Conservation (phyloP, 2,113 vertebrate genomes). For the Sula dactylatra region DNA sequence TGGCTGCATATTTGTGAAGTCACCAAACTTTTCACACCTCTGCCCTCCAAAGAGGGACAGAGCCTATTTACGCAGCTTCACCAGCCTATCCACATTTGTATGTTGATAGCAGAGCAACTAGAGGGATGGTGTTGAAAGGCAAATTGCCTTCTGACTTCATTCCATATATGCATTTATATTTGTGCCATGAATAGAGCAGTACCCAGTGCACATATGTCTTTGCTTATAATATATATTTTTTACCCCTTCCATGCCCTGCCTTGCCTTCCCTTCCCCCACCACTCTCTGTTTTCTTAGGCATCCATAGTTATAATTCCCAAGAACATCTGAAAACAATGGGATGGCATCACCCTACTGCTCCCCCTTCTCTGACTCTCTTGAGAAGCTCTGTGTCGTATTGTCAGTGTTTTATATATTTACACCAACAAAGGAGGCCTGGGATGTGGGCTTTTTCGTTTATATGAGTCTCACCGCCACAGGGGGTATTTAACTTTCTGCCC, state of each 20-base stretch:
- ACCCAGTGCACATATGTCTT: not conserved
- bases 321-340: not conserved
- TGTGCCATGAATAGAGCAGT: not conserved
- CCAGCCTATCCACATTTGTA: not conserved
- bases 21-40: conserved; percentile 22
- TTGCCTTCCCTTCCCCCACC: not conserved
- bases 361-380: not conserved
- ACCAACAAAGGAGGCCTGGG: not conserved
- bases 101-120: not conserved
- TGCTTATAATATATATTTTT: not conserved
- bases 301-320: not conserved
- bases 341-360: conserved; percentile 12
- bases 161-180: not conserved
- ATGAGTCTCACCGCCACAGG: conserved; percentile 65
- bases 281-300: not conserved
- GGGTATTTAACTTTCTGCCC: conserved; percentile 73
- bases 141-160: not conserved
- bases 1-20: not conserved
- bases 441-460: conserved; percentile 56
- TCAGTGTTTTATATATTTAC: conserved; percentile 68
- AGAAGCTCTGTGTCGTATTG: not conserved
- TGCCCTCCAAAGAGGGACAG: not conserved
- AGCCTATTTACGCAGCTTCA: not conserved
- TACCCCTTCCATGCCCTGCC: not conserved
- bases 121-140: not conserved